Evolutionary conservation across 1,140 invertebrate species (phyloP), one percentile per base, ranked within the genome.

Genomic region (Cydia pomonella): DNA sequence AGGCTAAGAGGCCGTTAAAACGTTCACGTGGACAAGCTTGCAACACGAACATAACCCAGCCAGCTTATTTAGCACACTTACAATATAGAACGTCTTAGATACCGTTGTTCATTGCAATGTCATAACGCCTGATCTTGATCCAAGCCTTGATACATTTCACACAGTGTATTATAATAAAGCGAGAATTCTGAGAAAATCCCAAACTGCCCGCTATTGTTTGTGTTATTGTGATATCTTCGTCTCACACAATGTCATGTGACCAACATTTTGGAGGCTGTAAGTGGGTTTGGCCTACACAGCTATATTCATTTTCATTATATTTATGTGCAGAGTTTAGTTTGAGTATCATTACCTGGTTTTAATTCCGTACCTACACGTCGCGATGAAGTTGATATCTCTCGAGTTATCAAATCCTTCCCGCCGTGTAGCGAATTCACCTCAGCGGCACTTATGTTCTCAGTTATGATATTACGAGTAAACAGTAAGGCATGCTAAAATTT

Each of bases 151-250:
- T 69, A 69, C 16, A 38, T 69, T 69, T 69, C 64, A 69, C 64
- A 69, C 29, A 29, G 33, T 12, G 13, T 33, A 69, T 69, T 69
- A 69, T 69, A 69, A 33, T 69, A 69, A 33, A 66, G 64, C 53
- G 53, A 59, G 53, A 59, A 59, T 33, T 21, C 27, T 69, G 64
- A 33, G 64, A 69, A 69, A 69, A 69, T 69, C 64, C 64, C 64
- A 69, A 69, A 69, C 64, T 33, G n/a, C 16, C 64, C 29, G 64
- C 41, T 69, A 69, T 59, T 59, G 53, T 59, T 59, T 59, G 53
- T 69, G 64, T 21, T 69, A 69, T 69, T 69, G 64, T 69, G 64
- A 38, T 33, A 33, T n/a, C 64, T 18, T 69, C 27, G 63, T 27
- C 16, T 69, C 64, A n/a, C 63, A 66, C 64, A 69, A 69, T 69